These are phyloP conservation scores for Acanthisitta chloris DNA, from an alignment of 2,113 vertebrate species.

Conservation along the genomic window DNA sequence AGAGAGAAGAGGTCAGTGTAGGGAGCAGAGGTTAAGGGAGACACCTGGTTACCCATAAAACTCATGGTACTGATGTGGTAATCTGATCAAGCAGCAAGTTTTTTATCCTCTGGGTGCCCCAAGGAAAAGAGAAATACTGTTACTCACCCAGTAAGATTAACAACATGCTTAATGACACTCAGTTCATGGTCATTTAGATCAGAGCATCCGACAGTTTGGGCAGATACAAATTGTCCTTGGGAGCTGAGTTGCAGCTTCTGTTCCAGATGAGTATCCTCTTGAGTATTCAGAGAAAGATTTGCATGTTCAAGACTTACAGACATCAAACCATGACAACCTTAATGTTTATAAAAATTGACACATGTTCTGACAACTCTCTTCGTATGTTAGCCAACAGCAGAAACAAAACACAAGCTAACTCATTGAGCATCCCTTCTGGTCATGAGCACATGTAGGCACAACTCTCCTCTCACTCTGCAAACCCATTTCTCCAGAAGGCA, in stretches of 20 bases:
- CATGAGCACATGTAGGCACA: neutral
- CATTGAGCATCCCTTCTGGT: neutral
- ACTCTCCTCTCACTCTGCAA: neutral
- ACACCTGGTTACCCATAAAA: neutral
- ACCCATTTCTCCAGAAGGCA: neutral
- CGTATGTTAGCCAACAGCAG: neutral
- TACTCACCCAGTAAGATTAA: neutral
- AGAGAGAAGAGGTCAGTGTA: neutral
- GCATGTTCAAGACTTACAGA: neutral
- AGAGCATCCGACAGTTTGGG: neutral
- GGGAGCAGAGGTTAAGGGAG: neutral
- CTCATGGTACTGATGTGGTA: neutral
- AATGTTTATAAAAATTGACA: neutral
- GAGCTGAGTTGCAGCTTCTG: neutral
- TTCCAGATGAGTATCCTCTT: neutral
- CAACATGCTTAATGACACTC: neutral
- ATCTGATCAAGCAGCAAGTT: neutral
- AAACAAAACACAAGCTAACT: neutral
- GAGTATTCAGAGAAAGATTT: neutral
- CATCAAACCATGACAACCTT: neutral
- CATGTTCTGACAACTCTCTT: neutral
- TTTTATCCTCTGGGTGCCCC: neutral
- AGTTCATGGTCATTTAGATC: neutral
- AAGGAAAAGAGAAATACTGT: neutral
- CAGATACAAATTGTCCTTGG: neutral